Evolutionary conservation across 2,888 invertebrate species (phyloP), one percentile per base, ranked within the genome.

Genomic region (Callimorpha dominula): DNA sequence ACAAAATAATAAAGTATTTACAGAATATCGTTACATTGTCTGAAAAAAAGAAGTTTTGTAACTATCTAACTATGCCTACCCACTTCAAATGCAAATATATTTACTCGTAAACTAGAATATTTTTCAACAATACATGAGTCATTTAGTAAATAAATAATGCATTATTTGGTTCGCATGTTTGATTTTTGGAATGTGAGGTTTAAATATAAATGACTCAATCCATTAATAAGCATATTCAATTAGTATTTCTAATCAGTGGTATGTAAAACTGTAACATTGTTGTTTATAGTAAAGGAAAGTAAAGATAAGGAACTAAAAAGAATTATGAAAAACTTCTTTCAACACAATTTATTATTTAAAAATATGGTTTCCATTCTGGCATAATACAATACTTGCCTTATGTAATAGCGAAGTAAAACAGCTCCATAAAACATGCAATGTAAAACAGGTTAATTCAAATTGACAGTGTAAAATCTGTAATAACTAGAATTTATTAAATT

Each of bases 401-500:
- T 57, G 31, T 14, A 67, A 60, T n/a, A 71, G 9, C 43, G 0
- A 65, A 62, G 12, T 43, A 54, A 54, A 68, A 43, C 62, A 43
- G 52, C 46, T 49, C 54, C 42, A 52, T 67, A 65, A 75, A 20
- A 62, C 57, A 69, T 40, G 64, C 71, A 75, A 78, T 73, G 68
- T 65, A 74, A 71, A 79, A 65, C 71, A 81, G 69, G 76, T 67
- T 84, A 82, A 84, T 83, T 75, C 80, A 81, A 81, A 83, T 78
- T 20, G 81, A 69, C 81, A 81, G 75, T 77, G 78, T 77, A 76
- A 81, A 81, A 83, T 84, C 74, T 65, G 78, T 81, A 84, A 83
- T 84, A 73, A 77, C 74, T 76, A 65, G 73, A 78, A 76, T 60
- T 60, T 60, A 60, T 78, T 76, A 80, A 68, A 72, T 74, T 76